Evolutionary conservation across 1,140 invertebrate genomes (phyloP), one percentile per base, ranked within the genome.

Genomic region (Drosophila nigromelanica): DNA sequence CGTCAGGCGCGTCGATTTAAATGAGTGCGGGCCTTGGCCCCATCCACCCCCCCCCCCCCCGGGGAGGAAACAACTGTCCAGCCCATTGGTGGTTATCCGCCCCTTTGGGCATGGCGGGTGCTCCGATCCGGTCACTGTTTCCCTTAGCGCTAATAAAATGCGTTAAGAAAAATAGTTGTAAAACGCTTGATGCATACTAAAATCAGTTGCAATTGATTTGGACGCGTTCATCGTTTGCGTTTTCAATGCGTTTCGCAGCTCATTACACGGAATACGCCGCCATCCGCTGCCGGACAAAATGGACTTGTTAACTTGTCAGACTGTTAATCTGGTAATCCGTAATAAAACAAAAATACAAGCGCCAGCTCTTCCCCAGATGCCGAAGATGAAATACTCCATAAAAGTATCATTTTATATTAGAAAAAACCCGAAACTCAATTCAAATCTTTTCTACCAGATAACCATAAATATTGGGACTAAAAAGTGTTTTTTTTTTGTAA

Each of bases 121-220:
- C 24, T 73, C 60, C 54, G 55, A 63, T 66, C 51, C 58, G 62
- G 43, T 42, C 27, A 35, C 45, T 33, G 70, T 47, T 80, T 75
- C 83, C 82, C 83, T 63, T 47, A 89, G 83, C 85, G 85, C 76
- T 64, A 89, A 89, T 89, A 89, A 87, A 89, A 89, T 83, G 83
- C 73, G 83, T 89, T 89, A 89, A 89, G 83, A 89, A 89, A 89
- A 89, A 89, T 89, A 89, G 83, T 89, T 89, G 85, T 80, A 83
- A 83, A 89, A 89, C 83, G 83, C 60, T 73, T 77, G 85, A 83
- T 89, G 83, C 80, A 89, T 89, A 89, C 83, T 77, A 89, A 89
- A 89, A 89, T 64, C 64, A 40, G 66, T 74, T 83, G 73, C 79
- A 87, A 87, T 87, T 87, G 83, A 87, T 89, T 87, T 82, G 60